A percentile compares a stretch with the other conserved stretches of the same genome.
phyloP scores from a whole-genome alignment of 2,888 invertebrate genomes.

The Malacosoma neustria region DNA sequence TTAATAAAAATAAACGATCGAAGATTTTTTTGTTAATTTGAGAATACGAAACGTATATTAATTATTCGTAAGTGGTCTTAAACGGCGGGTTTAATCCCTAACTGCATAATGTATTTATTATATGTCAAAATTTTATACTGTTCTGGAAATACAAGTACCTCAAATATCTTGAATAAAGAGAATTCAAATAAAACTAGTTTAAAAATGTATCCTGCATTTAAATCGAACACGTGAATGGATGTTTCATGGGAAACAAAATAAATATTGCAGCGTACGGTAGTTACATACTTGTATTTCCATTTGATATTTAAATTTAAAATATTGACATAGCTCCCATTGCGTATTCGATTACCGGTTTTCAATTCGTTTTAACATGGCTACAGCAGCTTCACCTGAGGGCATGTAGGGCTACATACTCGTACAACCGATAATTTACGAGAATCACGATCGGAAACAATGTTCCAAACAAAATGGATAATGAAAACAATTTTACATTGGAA shows the following conservation, averaged over 20 bases:
- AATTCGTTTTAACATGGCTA: constrained; percentile 64
- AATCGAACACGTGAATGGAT: constrained; percentile 40
- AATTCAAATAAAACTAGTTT: constrained; percentile 14
- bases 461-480: constrained; percentile 61
- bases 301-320: constrained; percentile 68
- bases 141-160: too few species aligned
- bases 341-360: constrained; percentile 72
- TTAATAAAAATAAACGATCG: too few species aligned
- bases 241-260: constrained; percentile 42
- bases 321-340: constrained; percentile 65
- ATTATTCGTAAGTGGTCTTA: too few species aligned
- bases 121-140: too few species aligned
- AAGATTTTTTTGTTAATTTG: too few species aligned
- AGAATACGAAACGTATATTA: too few species aligned
- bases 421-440: constrained; percentile 66
- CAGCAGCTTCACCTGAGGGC: constrained; percentile 49
- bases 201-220: constrained; percentile 28
- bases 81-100: too few species aligned
- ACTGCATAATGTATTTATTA: too few species aligned
- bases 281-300: constrained; percentile 35
- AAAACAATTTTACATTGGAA: constrained; percentile 63
- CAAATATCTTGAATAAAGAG: too few species aligned
- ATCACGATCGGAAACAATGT: constrained; percentile 60
- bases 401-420: constrained; percentile 52
- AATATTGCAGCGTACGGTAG: constrained; percentile 33